A percentile compares a stretch with the other conserved stretches of the same genome.
These are phyloP conservation scores for Cremastinae sp. DNA, from an alignment of 2,888 invertebrate species.

Conservation along the genomic window DNA sequence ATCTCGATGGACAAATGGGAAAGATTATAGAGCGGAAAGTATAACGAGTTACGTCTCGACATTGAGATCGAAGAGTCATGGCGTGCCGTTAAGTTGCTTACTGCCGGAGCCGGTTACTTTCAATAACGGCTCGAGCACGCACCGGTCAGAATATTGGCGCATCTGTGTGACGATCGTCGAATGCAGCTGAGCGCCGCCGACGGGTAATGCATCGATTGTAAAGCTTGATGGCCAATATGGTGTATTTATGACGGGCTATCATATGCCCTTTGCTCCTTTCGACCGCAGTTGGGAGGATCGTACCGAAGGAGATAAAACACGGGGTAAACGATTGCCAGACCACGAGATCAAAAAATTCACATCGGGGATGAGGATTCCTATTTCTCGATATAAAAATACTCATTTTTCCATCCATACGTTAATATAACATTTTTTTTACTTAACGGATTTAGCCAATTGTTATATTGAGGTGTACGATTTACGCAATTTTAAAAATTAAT, in stretches of 20 bases:
- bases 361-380: too few species aligned
- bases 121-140: conserved; percentile 66
- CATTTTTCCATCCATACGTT: too few species aligned
- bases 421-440: too few species aligned
- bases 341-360: conserved; percentile 16
- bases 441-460: too few species aligned
- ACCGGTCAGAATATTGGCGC: not conserved
- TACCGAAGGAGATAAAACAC: conserved; percentile 31
- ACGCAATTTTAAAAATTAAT: too few species aligned
- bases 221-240: conserved; percentile 79
- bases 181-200: conserved; percentile 23
- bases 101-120: conserved; percentile 68
- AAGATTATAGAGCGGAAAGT: conserved; percentile 20
- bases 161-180: conserved; percentile 27
- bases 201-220: conserved; percentile 77
- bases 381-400: too few species aligned
- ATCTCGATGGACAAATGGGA: conserved; percentile 16
- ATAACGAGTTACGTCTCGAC: conserved; percentile 22
- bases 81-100: conserved; percentile 68
- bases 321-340: conserved; percentile 11
- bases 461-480: too few species aligned
- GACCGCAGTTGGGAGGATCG: conserved; percentile 36
- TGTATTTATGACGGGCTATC: conserved; percentile 73
- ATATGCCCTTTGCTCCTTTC: conserved; percentile 1
- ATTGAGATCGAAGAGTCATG: conserved; percentile 39